phyloP scores from a whole-genome alignment of 2,113 vertebrate genomes.

The Marmota flaviventris region DNA sequence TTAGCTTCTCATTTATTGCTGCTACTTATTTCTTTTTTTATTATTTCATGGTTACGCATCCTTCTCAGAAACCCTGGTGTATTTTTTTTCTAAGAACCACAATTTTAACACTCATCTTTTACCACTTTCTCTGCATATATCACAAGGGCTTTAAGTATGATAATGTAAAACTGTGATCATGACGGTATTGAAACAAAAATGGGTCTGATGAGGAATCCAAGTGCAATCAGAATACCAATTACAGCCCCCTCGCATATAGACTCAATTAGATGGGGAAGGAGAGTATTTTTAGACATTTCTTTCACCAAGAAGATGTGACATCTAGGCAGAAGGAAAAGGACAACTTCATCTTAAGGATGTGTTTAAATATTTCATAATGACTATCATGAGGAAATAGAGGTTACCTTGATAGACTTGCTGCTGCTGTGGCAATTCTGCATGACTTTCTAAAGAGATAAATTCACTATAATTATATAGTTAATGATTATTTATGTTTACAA shows the following conservation, averaged over 20 bases:
- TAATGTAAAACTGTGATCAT: constrained; percentile 82
- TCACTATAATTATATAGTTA: constrained; percentile 16
- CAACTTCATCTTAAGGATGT: constrained; percentile 73
- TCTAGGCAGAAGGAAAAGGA: constrained; percentile 74
- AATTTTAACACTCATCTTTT: constrained; percentile 54
- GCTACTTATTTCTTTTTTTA: constrained; percentile 46
- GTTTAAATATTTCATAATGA: constrained; percentile 75
- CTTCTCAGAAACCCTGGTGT: constrained; percentile 14
- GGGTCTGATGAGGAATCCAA: constrained; percentile 78
- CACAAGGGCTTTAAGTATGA: constrained; percentile 75
- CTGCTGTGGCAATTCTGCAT: constrained; percentile 20
- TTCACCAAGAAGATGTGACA: constrained; percentile 77
- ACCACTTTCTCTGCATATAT: constrained; percentile 73
- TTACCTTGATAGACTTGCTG: constrained; percentile 67
- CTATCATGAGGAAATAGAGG: constrained; percentile 54
- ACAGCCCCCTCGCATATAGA: constrained; percentile 31
- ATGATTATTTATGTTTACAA: constrained; percentile 34
- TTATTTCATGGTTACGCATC: constrained; percentile 36
- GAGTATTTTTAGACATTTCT: constrained; percentile 82
- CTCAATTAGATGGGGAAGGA: constrained; percentile 73
- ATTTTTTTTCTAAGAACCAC: constrained; percentile 40
- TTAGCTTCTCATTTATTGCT: neutral
- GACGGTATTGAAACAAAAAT: constrained; percentile 82
- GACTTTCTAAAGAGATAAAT: constrained; percentile 55
- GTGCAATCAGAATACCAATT: constrained; percentile 83